Evolutionary conservation across 2,113 vertebrate species (phyloP).

Genomic region (Terrapene triunguis): DNA sequence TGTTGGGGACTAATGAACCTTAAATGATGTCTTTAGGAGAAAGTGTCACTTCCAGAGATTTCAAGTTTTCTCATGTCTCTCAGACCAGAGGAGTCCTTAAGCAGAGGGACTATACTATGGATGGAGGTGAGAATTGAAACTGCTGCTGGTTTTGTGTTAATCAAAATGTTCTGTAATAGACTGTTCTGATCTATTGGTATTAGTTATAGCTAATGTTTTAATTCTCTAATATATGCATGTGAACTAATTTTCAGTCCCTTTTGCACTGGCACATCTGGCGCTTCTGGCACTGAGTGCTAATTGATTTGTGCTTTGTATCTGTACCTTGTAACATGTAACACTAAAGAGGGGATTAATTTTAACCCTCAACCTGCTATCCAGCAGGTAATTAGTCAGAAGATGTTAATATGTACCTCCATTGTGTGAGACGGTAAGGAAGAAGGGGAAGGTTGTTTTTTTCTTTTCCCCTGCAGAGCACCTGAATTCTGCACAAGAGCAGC

Average conservation of each 20-base stretch:
- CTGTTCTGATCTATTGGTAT: background rate
- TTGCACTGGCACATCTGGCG: background rate
- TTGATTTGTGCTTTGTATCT: background rate
- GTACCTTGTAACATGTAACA: background rate
- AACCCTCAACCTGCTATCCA: background rate
- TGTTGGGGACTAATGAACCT: background rate
- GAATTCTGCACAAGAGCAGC: background rate
- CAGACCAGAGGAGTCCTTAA: conserved; percentile 89
- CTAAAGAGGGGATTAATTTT: background rate
- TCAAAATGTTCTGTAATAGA: background rate
- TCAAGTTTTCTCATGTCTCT: conserved; percentile 87
- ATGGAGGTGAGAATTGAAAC: conserved; percentile 82
- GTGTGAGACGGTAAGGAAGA: background rate
- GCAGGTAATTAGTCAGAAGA: background rate
- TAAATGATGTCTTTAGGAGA: conserved; percentile 75
- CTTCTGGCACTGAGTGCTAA: background rate
- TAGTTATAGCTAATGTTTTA: background rate
- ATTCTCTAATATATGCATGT: background rate
- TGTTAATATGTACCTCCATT: background rate
- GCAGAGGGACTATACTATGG: conserved; percentile 89
- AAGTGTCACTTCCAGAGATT: conserved; percentile 87
- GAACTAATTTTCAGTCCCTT: background rate
- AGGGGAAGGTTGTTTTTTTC: background rate
- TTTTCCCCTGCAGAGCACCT: background rate
- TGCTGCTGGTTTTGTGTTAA: background rate